Evolutionary conservation across 2,113 vertebrate species (phyloP).

Genomic region (Sebastes schlegelii): DNA sequence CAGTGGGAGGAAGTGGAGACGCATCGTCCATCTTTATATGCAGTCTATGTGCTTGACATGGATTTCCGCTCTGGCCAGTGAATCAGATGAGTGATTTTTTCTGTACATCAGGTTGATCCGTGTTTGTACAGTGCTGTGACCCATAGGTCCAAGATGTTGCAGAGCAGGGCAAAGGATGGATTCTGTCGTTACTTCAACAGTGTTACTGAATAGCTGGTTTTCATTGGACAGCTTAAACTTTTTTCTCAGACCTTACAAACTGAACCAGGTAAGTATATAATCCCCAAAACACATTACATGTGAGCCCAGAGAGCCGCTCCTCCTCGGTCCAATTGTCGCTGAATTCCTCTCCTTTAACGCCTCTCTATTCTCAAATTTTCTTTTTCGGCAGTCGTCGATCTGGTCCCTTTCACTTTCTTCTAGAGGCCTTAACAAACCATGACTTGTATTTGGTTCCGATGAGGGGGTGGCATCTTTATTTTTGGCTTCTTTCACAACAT

Average conservation of each 20-base stretch:
- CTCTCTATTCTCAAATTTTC: neutral
- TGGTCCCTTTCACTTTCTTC: neutral
- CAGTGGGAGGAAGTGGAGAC: too few species aligned
- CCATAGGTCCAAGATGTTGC: neutral
- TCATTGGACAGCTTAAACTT: too few species aligned
- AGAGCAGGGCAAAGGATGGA: too few species aligned
- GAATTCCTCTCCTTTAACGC: neutral
- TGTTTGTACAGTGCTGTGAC: neutral
- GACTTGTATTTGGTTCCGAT: neutral
- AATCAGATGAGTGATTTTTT: neutral
- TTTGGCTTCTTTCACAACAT: too few species aligned
- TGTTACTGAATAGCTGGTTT: too few species aligned
- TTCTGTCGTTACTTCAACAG: too few species aligned
- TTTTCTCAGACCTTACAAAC: too few species aligned
- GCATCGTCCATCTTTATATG: too few species aligned
- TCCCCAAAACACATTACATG: too few species aligned
- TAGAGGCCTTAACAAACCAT: neutral
- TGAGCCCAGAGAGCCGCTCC: neutral
- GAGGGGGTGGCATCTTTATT: too few species aligned
- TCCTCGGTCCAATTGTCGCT: neutral
- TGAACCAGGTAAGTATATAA: too few species aligned
- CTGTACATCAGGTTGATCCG: neutral
- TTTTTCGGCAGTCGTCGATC: neutral
- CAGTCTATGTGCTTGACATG: neutral
- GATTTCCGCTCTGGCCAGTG: neutral